phyloP scores from a whole-genome alignment of 2,888 invertebrate genomes.

The Dioctria rufipes region DNA sequence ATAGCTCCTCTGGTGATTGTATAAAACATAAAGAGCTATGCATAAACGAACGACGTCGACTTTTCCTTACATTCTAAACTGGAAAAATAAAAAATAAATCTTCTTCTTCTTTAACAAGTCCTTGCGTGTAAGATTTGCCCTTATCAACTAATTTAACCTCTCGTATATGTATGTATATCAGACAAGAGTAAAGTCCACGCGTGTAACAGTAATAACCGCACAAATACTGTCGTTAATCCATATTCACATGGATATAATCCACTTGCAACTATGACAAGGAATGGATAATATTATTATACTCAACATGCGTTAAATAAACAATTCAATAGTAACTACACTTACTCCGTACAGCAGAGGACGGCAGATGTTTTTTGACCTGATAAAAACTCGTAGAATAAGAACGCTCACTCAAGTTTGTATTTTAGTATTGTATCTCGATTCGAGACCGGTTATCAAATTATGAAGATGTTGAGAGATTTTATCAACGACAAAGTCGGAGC shows the following conservation, averaged over 20 bases:
- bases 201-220: not conserved
- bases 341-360: not conserved
- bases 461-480: conserved; percentile 19
- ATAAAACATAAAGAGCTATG: not conserved
- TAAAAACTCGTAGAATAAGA: not conserved
- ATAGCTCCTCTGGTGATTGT: not conserved
- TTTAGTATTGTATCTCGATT: conserved; percentile 43
- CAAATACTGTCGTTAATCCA: not conserved
- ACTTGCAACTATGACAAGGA: not conserved
- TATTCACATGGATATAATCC: no score
- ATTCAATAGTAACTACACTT: not conserved
- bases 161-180: not conserved
- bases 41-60: not conserved
- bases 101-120: not conserved
- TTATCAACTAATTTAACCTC: conserved; percentile 36
- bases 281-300: conserved; percentile 2
- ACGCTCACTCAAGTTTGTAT: not conserved
- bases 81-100: not conserved
- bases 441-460: conserved; percentile 15
- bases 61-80: not conserved
- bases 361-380: not conserved
- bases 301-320: not conserved
- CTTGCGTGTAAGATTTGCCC: conserved; percentile 24
- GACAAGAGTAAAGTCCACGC: not conserved
- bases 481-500: conserved; percentile 6